Base-by-base conservation (phyloP, 2,113 vertebrate species). In the Toxotes chatareus region DNA sequence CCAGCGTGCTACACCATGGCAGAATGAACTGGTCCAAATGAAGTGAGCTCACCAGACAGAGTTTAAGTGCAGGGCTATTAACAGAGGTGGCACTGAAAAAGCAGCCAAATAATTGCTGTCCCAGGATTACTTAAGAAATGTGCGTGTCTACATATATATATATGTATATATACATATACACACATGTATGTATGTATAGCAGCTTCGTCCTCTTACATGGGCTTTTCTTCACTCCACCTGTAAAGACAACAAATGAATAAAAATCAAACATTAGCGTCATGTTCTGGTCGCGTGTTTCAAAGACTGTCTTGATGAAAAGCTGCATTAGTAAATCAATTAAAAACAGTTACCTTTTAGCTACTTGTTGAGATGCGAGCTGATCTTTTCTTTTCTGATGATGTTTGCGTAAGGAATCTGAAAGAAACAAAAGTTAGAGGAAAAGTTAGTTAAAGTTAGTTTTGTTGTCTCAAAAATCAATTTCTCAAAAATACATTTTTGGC, bases 331-430 rank as follows among this genome's bases (percentile, higher is more conserved):
- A 51, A 69, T 53, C 0, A 31, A 70, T 17, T 42, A 9, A 84
- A 79, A 34, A 66, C 36, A 71, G 84, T 96, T 80, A 98, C 97
- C 96, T 95, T 94, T 96, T 94, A 95, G 91, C 95, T 98, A 94
- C 94, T 99, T 99, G 96, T 96, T 98, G 88, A 98, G 96, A 90
- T 99, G 97, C 40, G 97, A 94, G 59, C 95, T 95, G 70, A 99
- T 95, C 93, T 99, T 99, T 91, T 99, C 98, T 96, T 99, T 99
- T 93, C 98, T 96, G 90, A 99, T 96, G 92, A 99, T 95, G 92
- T 97, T 99, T 95, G 97, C 96, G 93, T 99, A 99, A 81, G 98
- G 98, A 92, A 99, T 99, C 98, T 99, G 93, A 67, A 96, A 94
- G 32, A 79, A 31, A 87, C 34, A 36, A 65, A 92, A 72, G 23